phyloP scores from a whole-genome alignment of 30 jellyfish, hydroid and myxozoan genomes.

The Aurelia aurita region DNA sequence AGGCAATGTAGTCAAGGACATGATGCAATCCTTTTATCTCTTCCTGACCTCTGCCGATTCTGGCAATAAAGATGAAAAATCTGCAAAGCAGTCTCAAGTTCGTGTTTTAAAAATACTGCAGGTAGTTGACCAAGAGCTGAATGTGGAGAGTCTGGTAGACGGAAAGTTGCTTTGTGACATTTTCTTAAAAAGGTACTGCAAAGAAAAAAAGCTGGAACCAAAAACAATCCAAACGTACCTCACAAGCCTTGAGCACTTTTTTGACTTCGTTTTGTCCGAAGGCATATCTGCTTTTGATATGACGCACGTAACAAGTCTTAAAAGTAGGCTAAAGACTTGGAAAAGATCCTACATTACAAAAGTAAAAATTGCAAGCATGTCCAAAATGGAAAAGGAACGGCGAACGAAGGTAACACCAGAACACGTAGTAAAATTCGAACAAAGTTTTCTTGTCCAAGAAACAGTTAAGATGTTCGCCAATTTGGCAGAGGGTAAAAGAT shows the following conservation, averaged over 20 bases:
- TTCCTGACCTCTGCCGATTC: constrained; percentile 8
- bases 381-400: constrained; percentile 35
- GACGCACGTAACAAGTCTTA: too few relatives aligned
- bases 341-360: constrained; percentile 21
- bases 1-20: too few relatives aligned
- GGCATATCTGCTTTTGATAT: too few relatives aligned
- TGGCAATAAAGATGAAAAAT: constrained; percentile 1
- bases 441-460: constrained; percentile 1
- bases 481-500: constrained; percentile 8
- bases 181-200: constrained; percentile 20
- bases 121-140: not conserved
- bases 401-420: too few relatives aligned
- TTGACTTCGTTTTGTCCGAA: too few relatives aligned
- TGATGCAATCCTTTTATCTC: too few relatives aligned
- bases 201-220: too few relatives aligned
- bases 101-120: not conserved
- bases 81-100: constrained; percentile 2
- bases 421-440: constrained; percentile 5
- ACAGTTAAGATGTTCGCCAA: constrained; percentile 28
- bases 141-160: not conserved
- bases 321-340: too few relatives aligned
- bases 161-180: not conserved
- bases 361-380: constrained; percentile 39
- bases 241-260: too few relatives aligned
- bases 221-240: too few relatives aligned